A percentile compares a stretch with the other conserved stretches of the same genome.
These are phyloP conservation scores for Argynnis bischoffii DNA, from an alignment of 2,888 invertebrate genomes.

Conservation along the genomic window DNA sequence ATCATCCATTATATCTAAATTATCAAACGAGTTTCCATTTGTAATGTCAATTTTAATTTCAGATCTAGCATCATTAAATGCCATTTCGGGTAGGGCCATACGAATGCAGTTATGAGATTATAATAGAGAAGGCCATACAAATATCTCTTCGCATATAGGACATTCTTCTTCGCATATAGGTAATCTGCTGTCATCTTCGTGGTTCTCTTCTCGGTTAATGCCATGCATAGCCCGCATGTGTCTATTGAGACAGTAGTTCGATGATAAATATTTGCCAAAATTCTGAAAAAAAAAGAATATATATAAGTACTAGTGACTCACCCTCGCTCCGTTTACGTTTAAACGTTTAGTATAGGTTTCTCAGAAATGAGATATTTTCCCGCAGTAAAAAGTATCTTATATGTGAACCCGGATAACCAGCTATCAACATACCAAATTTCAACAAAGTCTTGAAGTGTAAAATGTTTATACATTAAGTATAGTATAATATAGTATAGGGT, in stretches of 20 bases:
- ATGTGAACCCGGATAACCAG: no score
- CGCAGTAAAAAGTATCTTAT: no score
- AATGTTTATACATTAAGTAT: no score
- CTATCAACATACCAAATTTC: no score
- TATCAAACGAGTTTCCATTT: constrained; percentile 51
- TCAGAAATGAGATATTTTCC: no score
- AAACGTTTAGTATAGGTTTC: no score
- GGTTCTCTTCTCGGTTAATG: constrained; percentile 35
- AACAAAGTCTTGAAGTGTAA: no score
- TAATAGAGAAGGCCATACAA: constrained; percentile 64
- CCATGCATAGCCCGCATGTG: constrained; percentile 58
- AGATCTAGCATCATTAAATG: constrained; percentile 61
- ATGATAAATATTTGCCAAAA: constrained; percentile 62
- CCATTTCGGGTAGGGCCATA: constrained; percentile 56
- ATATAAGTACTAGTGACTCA: no score
- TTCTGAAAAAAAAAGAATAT: constrained; percentile 55
- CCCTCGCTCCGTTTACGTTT: no score
- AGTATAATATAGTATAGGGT: no score
- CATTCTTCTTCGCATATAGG: no score
- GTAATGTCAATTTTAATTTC: constrained; percentile 64
- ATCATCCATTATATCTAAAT: constrained; percentile 50
- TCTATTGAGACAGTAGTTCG: constrained; percentile 57
- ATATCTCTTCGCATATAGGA: constrained; percentile 63
- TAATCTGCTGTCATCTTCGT: constrained; percentile 43
- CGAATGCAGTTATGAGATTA: constrained; percentile 62